Evolutionary conservation across 2,888 invertebrate species (phyloP).

Genomic region (Drosophila ustulata): DNA sequence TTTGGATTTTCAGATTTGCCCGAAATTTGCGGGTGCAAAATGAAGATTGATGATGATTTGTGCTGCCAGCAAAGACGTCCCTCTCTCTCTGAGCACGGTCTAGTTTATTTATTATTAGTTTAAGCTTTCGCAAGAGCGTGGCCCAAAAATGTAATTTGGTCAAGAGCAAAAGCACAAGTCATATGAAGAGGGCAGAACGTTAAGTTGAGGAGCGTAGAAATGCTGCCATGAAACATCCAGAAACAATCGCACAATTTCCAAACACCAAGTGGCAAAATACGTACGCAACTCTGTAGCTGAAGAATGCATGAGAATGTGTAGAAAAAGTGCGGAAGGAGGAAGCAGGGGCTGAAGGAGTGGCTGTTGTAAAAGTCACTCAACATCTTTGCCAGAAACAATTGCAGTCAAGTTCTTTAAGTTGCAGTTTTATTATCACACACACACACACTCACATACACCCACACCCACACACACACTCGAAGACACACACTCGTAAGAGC

Average conservation of each 20-base stretch:
- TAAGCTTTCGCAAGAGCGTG: slow-evolving; percentile 34
- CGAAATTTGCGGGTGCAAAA: slow-evolving; percentile 49
- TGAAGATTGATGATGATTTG: slow-evolving; percentile 78
- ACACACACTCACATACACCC: slow-evolving; percentile 8
- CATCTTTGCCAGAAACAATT: slow-evolving; percentile 77
- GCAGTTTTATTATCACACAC: slow-evolving; percentile 75
- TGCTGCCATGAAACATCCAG: slow-evolving; percentile 57
- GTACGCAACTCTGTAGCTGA: slow-evolving; percentile 56
- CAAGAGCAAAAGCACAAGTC: slow-evolving; percentile 69
- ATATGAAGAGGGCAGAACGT: slow-evolving; percentile 39
- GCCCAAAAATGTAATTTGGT: slow-evolving; percentile 65
- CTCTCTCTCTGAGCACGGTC: not conserved
- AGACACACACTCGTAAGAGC: slow-evolving; percentile 32
- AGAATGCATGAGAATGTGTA: slow-evolving; percentile 44
- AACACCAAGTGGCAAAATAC: slow-evolving; percentile 35
- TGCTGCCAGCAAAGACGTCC: not conserved
- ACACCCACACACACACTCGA: slow-evolving; percentile 5
- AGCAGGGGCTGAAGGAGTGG: slow-evolving; percentile 3
- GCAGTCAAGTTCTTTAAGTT: slow-evolving; percentile 81
- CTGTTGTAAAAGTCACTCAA: slow-evolving; percentile 79
- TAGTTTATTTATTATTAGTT: slow-evolving; percentile 69
- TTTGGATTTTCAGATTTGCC: slow-evolving; percentile 49
- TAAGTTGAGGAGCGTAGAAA: slow-evolving; percentile 18
- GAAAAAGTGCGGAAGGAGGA: not conserved
- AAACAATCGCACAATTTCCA: slow-evolving; percentile 65